Percentiles rank a stretch among this genome's conserved stretches.
phyloP scores from a whole-genome alignment of 2,113 vertebrate genomes.

The Lamprotornis superbus region DNA sequence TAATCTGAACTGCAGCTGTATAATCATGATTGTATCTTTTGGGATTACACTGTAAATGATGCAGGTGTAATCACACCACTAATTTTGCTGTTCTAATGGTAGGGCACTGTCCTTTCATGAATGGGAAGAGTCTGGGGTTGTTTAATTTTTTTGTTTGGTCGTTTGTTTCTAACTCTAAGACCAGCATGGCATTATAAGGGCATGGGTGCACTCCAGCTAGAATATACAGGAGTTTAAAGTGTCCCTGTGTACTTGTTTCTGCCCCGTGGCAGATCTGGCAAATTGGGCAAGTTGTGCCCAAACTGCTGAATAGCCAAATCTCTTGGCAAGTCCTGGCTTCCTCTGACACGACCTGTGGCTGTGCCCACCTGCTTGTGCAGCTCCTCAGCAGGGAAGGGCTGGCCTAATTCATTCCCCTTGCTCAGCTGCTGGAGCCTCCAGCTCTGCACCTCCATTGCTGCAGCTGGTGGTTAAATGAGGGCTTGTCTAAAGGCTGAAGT shows the following conservation, averaged over 20 bases:
- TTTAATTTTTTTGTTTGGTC: not conserved
- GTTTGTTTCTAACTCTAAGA: not conserved
- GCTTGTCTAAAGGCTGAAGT: not conserved
- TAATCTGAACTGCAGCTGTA: not conserved
- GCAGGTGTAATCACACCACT: constrained; percentile 74
- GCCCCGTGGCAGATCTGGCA: not conserved
- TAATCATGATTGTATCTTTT: constrained; percentile 73
- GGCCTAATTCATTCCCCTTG: too few relatives aligned
- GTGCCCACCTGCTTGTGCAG: not conserved
- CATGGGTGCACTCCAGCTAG: not conserved
- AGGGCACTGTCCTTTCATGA: not conserved
- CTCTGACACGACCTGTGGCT: not conserved
- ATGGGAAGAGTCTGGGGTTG: not conserved
- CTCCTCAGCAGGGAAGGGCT: not conserved
- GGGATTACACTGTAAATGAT: constrained; percentile 44
- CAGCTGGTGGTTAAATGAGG: not conserved
- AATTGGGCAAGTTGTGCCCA: not conserved
- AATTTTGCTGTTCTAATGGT: constrained; percentile 79
- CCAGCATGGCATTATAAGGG: not conserved
- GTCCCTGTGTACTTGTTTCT: not conserved
- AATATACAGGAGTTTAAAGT: not conserved
- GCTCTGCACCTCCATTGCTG: not conserved
- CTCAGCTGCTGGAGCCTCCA: not conserved
- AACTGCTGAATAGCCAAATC: not conserved
- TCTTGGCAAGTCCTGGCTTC: not conserved